Evolutionary conservation across 2,888 invertebrate genomes (phyloP).

Genomic region (Ichneumoninae sp.): DNA sequence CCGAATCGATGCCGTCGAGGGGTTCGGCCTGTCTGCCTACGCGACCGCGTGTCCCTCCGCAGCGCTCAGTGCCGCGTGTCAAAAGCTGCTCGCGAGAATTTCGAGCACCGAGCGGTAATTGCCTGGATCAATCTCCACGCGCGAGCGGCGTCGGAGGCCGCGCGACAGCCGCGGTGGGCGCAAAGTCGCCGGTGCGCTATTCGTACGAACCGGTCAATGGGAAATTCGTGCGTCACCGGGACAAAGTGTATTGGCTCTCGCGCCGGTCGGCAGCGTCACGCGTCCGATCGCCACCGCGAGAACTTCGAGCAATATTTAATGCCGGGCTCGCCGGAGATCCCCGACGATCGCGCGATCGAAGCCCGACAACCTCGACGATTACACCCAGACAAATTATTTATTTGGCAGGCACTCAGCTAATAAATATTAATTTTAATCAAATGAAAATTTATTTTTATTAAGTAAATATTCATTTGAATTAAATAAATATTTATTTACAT

Average conservation of each 20-base stretch:
- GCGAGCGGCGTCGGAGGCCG: not conserved
- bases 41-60: conserved; percentile 32
- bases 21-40: conserved; percentile 56
- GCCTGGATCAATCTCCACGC: conserved; percentile 1
- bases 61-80: conserved; percentile 34
- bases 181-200: conserved; percentile 21
- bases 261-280: not conserved
- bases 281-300: conserved; percentile 5
- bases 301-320: conserved; percentile 47
- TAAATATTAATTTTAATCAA: too few relatives aligned
- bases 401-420: too few relatives aligned
- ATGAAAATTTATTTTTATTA: too few relatives aligned
- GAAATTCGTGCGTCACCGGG: conserved; percentile 57
- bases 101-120: conserved; percentile 19
- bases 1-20: conserved; percentile 52
- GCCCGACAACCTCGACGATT: too few relatives aligned
- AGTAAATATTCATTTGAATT: too few relatives aligned
- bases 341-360: too few relatives aligned
- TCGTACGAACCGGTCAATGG: conserved; percentile 40
- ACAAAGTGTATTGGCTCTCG: conserved; percentile 1
- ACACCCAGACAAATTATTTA: too few relatives aligned
- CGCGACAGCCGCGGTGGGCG: not conserved
- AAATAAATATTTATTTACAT: too few relatives aligned
- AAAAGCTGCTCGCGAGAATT: conserved; percentile 50
- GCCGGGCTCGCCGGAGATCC: too few relatives aligned